Evolutionary conservation across 1,140 invertebrate genomes (phyloP), one percentile per base, ranked within the genome.

Genomic region (Mactra quadrangularis): DNA sequence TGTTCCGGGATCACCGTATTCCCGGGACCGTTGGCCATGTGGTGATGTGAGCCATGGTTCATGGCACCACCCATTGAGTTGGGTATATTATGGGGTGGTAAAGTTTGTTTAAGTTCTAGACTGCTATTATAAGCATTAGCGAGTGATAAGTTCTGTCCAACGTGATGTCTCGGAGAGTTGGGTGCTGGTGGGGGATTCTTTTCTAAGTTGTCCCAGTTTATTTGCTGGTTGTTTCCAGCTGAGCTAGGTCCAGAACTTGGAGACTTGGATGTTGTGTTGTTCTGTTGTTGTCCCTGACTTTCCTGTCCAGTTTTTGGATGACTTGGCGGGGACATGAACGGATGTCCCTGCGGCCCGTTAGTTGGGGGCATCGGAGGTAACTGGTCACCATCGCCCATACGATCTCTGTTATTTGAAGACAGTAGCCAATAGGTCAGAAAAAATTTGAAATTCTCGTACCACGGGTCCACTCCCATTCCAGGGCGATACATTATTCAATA

Each of bases 401-500:
- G 75, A 22, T 74, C 77, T 35, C 77, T 45, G 29, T 75, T 87
- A 78, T 85, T 86, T 53, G 84, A 82, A 52, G 88, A 89, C 62
- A 89, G 78, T 70, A 89, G 78, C 88, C 88, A 89, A 64, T 88
- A 88, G 38, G 88, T 87, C 2, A 89, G 60, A 74, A 85, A 88
- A 33, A 89, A 81, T 83, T 89, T 88, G 60, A 88, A 89, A 64
- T 88, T 89, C 41, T 87, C 75, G 52, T 86, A 88, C 76, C 85
- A 89, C 11, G 86, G 84, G 74, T 89, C 88, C 52, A 87, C 79
- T 13, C 79, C 79, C 68, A 82, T 74, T 4, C 79, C 79, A 33
- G 79, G 70, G 3, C 79, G 68, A 74, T 82, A 82, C 79, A 82
- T 82, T 71, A 64, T 78, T 47, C 29, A 66, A 11, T 50, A 27